Conservation (phyloP, 2,797 vertebrate species). For the Sphenodon punctatus region DNA sequence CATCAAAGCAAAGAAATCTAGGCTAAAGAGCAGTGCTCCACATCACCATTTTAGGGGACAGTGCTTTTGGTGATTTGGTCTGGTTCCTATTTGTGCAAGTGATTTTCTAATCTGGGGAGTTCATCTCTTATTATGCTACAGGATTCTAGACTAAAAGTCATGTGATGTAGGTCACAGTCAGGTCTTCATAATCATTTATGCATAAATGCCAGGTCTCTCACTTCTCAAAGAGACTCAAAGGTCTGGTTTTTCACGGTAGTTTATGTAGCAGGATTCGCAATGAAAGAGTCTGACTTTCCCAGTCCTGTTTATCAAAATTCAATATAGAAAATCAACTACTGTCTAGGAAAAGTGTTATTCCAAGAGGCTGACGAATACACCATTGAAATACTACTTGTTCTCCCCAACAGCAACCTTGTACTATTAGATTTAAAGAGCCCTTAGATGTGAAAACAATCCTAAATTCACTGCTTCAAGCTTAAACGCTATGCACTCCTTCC, state of each 20-base stretch:
- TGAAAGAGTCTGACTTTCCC: not conserved
- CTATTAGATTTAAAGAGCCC: too few species aligned
- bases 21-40: too few species aligned
- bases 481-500: too few species aligned
- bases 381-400: not conserved
- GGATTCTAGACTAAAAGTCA: too few species aligned
- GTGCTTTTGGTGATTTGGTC: not conserved
- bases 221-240: accelerated
- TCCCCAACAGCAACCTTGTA: not conserved
- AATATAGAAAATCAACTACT: not conserved
- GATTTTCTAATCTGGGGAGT: not conserved
- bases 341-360: not conserved
- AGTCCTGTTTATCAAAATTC: not conserved
- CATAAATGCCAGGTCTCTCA: accelerated
- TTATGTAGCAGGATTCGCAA: not conserved
- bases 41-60: not conserved
- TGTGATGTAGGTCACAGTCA: accelerated
- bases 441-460: too few species aligned
- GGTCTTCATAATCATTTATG: accelerated
- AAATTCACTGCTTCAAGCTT: too few species aligned
- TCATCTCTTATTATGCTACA: not conserved
- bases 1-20: not conserved
- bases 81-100: not conserved
- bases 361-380: not conserved
- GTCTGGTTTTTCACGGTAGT: not conserved